Conservation (phyloP, 64 coral and sea anemone species). For the Montipora sp. region DNA sequence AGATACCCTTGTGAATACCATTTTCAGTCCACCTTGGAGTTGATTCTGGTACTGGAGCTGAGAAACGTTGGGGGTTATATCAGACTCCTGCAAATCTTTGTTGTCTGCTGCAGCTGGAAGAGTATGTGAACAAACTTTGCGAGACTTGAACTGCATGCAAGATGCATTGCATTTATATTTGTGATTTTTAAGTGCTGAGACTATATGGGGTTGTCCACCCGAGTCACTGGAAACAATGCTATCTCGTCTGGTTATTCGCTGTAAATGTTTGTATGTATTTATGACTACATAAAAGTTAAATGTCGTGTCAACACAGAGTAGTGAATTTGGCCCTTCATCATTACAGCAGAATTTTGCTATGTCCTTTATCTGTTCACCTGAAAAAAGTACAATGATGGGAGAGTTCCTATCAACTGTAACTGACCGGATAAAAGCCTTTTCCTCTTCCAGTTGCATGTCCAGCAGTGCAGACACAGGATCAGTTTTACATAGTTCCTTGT, state of each 20-base stretch:
- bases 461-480: constrained; percentile 57
- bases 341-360: constrained; percentile 28
- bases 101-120: not conserved
- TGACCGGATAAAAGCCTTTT: constrained; percentile 24
- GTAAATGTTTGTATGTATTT: constrained; percentile 11
- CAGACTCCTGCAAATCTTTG: not conserved
- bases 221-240: not conserved
- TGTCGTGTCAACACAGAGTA: constrained; percentile 19
- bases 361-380: not conserved
- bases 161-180: not conserved
- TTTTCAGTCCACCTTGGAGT: not conserved
- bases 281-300: constrained; percentile 25
- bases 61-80: not conserved
- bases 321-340: not conserved
- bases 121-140: not conserved
- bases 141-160: not conserved
- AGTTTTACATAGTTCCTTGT: not conserved
- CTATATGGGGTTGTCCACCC: not conserved
- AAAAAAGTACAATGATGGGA: constrained; percentile 16
- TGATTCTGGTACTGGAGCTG: not conserved
- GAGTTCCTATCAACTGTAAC: constrained; percentile 17
- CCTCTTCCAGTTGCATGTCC: constrained; percentile 56
- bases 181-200: not conserved
- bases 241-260: not conserved
- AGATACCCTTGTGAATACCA: not conserved